These are phyloP conservation scores for Yasuhikotakia modesta DNA, from an alignment of 2,797 vertebrate genomes.

Conservation along the genomic window DNA sequence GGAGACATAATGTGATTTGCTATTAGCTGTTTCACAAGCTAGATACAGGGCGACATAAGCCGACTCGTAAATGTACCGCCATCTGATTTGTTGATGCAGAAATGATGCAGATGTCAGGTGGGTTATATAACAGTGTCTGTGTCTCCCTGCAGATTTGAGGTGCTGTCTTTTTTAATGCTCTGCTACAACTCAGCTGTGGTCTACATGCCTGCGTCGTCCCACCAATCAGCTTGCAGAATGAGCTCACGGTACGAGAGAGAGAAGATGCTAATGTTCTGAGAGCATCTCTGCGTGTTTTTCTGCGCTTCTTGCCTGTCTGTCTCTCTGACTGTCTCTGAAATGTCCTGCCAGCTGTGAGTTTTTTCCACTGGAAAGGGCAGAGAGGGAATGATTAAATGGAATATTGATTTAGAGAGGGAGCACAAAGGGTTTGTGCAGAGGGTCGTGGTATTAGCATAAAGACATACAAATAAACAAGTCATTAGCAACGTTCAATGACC, in stretches of 20 bases:
- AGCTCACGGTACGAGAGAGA: constrained; percentile 91
- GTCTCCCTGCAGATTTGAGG: constrained; percentile 86
- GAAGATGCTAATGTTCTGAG: neutral
- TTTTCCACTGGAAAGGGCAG: no score
- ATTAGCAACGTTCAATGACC: constrained; percentile 22
- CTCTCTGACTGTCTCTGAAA: neutral
- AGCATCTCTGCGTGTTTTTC: neutral
- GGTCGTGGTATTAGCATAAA: constrained; percentile 25
- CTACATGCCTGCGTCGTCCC: constrained; percentile 96
- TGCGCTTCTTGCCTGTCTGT: neutral
- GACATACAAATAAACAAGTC: constrained; percentile 37
- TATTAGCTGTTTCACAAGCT: constrained; percentile 7
- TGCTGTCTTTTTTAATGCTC: constrained; percentile 96
- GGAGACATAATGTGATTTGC: constrained; percentile 22
- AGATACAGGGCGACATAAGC: no score
- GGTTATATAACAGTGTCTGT: constrained; percentile 11
- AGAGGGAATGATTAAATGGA: constrained; percentile 24
- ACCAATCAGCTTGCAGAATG: constrained; percentile 94
- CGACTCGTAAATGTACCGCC: no score
- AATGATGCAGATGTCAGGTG: constrained; percentile 25
- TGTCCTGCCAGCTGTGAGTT: neutral
- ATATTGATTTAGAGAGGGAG: constrained; percentile 33
- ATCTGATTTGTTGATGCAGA: constrained; percentile 28
- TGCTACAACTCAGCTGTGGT: constrained; percentile 98
- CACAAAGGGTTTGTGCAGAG: constrained; percentile 4